Evolutionary conservation across 2,113 vertebrate genomes (phyloP), one percentile per base, ranked within the genome.

Genomic region (Sorex fumeus): DNA sequence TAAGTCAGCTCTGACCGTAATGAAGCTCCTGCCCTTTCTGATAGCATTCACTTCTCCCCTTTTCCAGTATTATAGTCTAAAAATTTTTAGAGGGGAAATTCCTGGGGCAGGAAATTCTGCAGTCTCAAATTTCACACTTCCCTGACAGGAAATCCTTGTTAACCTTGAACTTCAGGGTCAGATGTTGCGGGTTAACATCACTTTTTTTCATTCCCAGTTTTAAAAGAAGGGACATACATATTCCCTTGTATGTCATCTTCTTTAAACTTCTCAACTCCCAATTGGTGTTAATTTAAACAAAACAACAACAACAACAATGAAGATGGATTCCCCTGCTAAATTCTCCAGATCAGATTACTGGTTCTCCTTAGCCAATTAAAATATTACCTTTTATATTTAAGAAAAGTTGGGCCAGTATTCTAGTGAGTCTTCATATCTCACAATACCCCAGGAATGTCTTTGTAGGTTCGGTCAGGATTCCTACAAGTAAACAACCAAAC

Each of bases 181-280:
- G 67, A 88, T 82, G n/a, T 57, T 86, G 6, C 78, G 53, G 25
- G 71, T 93, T 87, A 74, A 92, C 19, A 70, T 43, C 40, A 78
- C 4, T 30, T 91, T 91, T 94, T 91, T 94, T 47, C 28, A 89
- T 87, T 93, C 77, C 81, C 30, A 82, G 6, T 96, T 95, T 62
- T 85, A 66, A 88, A 34, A 85, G 34, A 27, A 81, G n/a, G 36
- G 82, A 28, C 88, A 32, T 19, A 78, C 19, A 82, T 79, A 85
- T n/a, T 93, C 43, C 69, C 28, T 84, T 72, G 16, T 60, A 40
- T 78, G 16, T 64, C 13, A 13, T 32, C 36, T 19, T 23, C 45
- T 93, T 71, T 85, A 83, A 91, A 88, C 12, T 50, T 80, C 40
- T 85, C 34, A 76, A 8, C 7, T 82, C 2, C 34, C 1, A 87